Evolutionary conservation across 2,113 vertebrate genomes (phyloP), one percentile per base, ranked within the genome.

Genomic region (Odontophorus gujanensis): DNA sequence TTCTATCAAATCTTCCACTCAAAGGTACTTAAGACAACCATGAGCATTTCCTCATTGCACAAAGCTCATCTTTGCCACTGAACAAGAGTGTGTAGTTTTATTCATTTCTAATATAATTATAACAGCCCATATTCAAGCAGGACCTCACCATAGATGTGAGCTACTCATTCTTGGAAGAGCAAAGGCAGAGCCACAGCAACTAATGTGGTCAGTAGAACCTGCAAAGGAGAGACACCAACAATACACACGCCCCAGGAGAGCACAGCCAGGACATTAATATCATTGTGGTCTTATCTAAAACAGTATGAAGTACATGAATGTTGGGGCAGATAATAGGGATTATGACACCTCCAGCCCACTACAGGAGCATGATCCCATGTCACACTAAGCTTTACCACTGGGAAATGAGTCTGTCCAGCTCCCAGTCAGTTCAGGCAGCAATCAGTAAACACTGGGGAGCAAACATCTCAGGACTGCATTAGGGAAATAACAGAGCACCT

Each of bases 251-350:
- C 26, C 43, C 38, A 65, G 47, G 30, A 38, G 45, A 55, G 32
- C 2, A 0, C 10, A 67, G 21, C 7, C 17, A 4, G 30, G 16
- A 43, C 26, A 26, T 9, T 15, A 16, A 28, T 6, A 28, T 22
- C 8, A 18, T 19, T 3, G 26, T 12, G 62, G 3, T 38, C 28
- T 47, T 82, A 82, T 51, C 79, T 62, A 53, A 50, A 80, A 5
- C 50, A 47, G 9, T 63, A 24, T 0, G 1, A 74, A 42, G 21
- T 68, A 22, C 4, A 0, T 0, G 5, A 53, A 59, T n/a, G 36
- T 78, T 20, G 24, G 58, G 72, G 13, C 4, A 53, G 38, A 36
- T 50, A 75, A 16, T 7, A 12, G 8, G 40, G 16, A 66, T 9
- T 3, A 40, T 25, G 6, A 48, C 9, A 1, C 50, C 19, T 81